Base-by-base conservation (phyloP, 1,140 invertebrate genomes). In the Archivesica marissinica region DNA sequence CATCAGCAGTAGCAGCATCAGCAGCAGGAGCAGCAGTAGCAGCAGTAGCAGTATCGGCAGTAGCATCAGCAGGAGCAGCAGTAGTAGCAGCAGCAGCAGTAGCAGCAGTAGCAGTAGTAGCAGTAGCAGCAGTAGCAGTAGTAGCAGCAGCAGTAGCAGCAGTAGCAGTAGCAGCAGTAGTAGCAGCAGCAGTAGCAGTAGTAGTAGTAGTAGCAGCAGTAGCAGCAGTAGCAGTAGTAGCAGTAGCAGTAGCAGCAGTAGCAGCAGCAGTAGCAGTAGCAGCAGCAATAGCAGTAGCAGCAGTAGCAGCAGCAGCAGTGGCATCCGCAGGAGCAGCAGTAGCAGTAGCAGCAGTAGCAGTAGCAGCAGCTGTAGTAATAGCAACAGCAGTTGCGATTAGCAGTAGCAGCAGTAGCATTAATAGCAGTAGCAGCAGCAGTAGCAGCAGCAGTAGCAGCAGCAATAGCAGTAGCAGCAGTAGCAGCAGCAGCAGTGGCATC, bases 101-200 rank as follows among this genome's bases (percentile, higher is more conserved):
- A 52, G 15, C 2, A 82, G n/a, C 64, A 52, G 2, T 9, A 72
- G 30, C 47, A 72, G 20, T 50, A 70, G 38, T 25, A 47, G 15
- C 17, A 72, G n/a, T 38, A 81, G 7, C n/a, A 56, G 28, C 47
- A 70, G 23, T 44, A 70, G 25, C 61, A 81, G n/a, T 44, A 72
- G 20, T 17, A 82, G n/a, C 23, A 82, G 64, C 64, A 82, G 11
- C 17, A 50, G 41, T 15, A 72, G 38, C 23, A 82, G 2, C 64
- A 82, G 15, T 33, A 74, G n/a, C 47, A 82, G 7, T 25, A 39
- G n/a, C 44, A 68, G 28, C 64, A 81, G 47, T 28, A 41, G 47
- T 39, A 81, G 56, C 41, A 52, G 23, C 7, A 78, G 30, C 76
- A 50, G 0, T 7, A 66, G 23, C 0, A 75, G 2, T 38, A 52